phyloP scores from a whole-genome alignment of 2,113 vertebrate species.

The Xiphophorus hellerii region DNA sequence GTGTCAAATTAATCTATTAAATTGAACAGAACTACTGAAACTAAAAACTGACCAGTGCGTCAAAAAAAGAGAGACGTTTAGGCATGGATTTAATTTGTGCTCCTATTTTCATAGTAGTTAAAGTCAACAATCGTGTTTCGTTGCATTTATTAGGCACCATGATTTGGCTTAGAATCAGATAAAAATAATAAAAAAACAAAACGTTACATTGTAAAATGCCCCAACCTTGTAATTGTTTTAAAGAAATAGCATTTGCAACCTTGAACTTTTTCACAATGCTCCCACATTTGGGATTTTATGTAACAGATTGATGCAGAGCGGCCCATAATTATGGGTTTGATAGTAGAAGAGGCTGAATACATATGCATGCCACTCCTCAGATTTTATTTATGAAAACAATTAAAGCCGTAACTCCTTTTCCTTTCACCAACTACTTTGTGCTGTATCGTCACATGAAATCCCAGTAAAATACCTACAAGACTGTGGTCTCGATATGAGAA shows the following conservation, averaged over 20 bases:
- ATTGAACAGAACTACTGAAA: neutral
- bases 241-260: neutral
- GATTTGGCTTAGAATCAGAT: neutral
- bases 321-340: neutral
- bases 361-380: too few relatives aligned
- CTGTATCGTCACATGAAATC: neutral
- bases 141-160: neutral
- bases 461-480: neutral
- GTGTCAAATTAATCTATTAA: neutral
- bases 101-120: neutral
- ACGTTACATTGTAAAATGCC: neutral
- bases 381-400: too few relatives aligned
- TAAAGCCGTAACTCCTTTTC: too few relatives aligned
- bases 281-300: neutral
- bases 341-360: too few relatives aligned
- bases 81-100: slow-evolving; percentile 7
- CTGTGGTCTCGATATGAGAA: neutral
- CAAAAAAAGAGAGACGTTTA: slow-evolving; percentile 37
- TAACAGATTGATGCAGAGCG: neutral
- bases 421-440: neutral
- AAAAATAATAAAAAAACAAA: too few relatives aligned
- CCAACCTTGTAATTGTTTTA: neutral
- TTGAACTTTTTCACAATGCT: neutral
- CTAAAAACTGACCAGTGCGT: slow-evolving; percentile 1
- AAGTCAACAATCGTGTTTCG: neutral